These are phyloP conservation scores for Sciurus carolinensis DNA, from an alignment of 2,797 vertebrate species.

Conservation along the genomic window DNA sequence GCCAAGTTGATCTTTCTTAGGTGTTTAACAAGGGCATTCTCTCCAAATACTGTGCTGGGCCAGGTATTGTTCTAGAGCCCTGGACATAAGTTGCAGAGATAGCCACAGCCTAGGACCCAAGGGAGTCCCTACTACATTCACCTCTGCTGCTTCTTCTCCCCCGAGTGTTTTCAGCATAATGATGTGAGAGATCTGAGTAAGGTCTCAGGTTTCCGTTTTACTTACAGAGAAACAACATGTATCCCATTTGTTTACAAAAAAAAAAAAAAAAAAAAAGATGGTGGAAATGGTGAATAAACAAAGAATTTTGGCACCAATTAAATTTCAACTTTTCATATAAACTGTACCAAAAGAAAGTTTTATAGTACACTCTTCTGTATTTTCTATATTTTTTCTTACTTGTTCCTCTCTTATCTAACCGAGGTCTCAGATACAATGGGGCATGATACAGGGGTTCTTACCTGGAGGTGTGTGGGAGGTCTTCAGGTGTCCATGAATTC, in stretches of 20 bases:
- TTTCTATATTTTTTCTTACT: neutral
- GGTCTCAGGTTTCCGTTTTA: neutral
- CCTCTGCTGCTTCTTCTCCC: neutral
- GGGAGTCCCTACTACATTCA: rapidly evolving
- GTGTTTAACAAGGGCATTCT: neutral
- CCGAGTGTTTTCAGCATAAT: neutral
- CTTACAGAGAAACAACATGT: neutral
- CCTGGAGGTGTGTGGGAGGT: neutral
- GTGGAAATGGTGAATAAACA: neutral
- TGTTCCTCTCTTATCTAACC: neutral
- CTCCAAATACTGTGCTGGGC: neutral
- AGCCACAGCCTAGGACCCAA: neutral
- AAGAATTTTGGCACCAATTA: neutral
- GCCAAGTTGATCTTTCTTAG: neutral
- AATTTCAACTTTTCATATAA: neutral
- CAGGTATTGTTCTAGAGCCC: neutral
- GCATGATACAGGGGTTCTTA: neutral
- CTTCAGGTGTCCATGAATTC: neutral
- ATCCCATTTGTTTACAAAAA: too few species aligned
- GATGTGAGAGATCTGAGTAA: neutral
- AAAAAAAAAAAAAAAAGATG: neutral
- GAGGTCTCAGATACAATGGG: neutral
- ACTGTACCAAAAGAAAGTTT: neutral
- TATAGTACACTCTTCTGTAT: rapidly evolving
- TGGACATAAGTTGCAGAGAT: rapidly evolving